phyloP scores from a whole-genome alignment of 1,140 invertebrate genomes.

The Drosophila sp. region DNA sequence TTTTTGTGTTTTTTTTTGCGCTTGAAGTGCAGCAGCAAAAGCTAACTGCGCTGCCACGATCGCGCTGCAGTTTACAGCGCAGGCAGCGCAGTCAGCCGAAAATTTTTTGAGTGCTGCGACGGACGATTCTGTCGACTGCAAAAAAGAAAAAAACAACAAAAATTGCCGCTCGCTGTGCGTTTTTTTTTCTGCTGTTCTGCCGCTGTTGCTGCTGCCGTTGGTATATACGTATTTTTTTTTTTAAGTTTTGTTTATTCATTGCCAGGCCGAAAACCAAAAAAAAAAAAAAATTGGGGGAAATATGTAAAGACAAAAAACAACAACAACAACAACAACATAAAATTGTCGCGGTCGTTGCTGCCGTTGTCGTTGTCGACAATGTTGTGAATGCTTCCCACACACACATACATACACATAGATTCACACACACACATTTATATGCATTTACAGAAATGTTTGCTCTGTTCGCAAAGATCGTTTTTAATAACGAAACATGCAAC shows the following conservation, averaged over 20 bases:
- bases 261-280: conserved; percentile 18
- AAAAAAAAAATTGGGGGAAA: conserved; percentile 18
- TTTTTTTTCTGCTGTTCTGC: conserved; percentile 17
- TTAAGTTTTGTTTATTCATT: conserved; percentile 49
- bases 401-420: conserved; percentile 6
- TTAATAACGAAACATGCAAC: conserved; percentile 19
- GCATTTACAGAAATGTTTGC: conserved; percentile 30
- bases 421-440: conserved; percentile 10
- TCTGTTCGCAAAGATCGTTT: conserved; percentile 23
- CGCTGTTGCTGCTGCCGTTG: conserved; percentile 16
- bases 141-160: background rate
- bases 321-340: conserved; percentile 8
- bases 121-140: conserved; percentile 3
- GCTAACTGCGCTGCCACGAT: conserved; percentile 8
- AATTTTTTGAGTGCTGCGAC: background rate
- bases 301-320: conserved; percentile 29
- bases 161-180: conserved; percentile 15
- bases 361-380: conserved; percentile 16
- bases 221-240: conserved; percentile 11
- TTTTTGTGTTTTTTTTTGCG: conserved; percentile 18
- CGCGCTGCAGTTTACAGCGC: conserved; percentile 12
- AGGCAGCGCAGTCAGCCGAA: conserved; percentile 17
- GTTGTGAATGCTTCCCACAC: conserved; percentile 34
- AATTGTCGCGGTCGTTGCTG: conserved; percentile 12
- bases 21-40: conserved; percentile 16